A percentile compares a stretch with the other conserved stretches of the same genome.
Evolutionary conservation across 2,797 vertebrate species (phyloP).

Genomic region (Syngnathus rostellatus): DNA sequence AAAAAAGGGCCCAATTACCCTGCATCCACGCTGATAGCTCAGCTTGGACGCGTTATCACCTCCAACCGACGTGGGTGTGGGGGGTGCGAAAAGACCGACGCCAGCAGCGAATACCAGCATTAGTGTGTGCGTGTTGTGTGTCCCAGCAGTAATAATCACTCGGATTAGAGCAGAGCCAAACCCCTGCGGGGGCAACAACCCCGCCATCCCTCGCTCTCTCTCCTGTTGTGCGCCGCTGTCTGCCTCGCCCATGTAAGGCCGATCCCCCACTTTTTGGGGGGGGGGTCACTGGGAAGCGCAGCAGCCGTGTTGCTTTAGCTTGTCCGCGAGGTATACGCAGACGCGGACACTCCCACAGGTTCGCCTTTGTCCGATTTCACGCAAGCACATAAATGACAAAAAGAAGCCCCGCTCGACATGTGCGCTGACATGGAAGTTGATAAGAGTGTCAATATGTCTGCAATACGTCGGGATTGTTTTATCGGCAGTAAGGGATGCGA

Average conservation of each 20-base stretch:
- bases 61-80: slow-evolving; percentile 40
- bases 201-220: neutral
- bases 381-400: slow-evolving; percentile 35
- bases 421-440: slow-evolving; percentile 64
- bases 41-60: slow-evolving; percentile 50
- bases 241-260: slow-evolving; percentile 29
- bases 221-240: slow-evolving; percentile 15
- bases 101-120: slow-evolving; percentile 58
- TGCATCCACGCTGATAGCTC: slow-evolving; percentile 48
- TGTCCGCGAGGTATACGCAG: slow-evolving; percentile 34
- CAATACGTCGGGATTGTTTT: slow-evolving; percentile 12
- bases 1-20: slow-evolving; percentile 47
- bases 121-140: slow-evolving; percentile 42
- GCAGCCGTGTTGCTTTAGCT: slow-evolving; percentile 35
- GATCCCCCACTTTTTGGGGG: slow-evolving; percentile 32
- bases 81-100: slow-evolving; percentile 46
- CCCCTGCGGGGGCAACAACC: slow-evolving; percentile 50
- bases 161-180: slow-evolving; percentile 67
- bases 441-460: slow-evolving; percentile 62
- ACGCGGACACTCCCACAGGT: slow-evolving; percentile 7
- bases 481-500: neutral
- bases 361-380: slow-evolving; percentile 31
- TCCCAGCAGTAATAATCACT: slow-evolving; percentile 68
- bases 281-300: slow-evolving; percentile 45
- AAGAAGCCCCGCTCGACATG: slow-evolving; percentile 23